Conservation (phyloP, 1,140 invertebrate species). For the Lanistes nyassanus region DNA sequence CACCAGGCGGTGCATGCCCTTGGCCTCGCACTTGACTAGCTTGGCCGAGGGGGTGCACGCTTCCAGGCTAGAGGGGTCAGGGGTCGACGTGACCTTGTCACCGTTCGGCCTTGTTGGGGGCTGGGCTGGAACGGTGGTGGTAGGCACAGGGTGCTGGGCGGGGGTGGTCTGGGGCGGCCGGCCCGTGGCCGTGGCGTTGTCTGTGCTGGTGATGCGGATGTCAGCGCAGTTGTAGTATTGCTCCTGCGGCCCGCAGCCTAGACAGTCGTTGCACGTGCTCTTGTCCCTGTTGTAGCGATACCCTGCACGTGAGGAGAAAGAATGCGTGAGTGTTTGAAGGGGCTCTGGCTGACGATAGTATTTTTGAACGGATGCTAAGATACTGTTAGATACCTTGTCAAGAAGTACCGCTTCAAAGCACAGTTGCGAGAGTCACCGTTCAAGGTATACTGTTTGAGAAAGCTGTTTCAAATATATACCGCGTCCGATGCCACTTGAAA, state of each 20-base stretch:
- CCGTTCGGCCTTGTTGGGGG: not conserved
- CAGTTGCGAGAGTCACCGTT: too few species aligned
- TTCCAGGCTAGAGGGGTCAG: conserved; percentile 3
- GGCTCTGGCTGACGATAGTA: too few species aligned
- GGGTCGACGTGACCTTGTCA: not conserved
- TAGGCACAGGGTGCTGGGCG: not conserved
- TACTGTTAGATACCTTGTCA: too few species aligned
- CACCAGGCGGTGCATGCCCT: conserved; percentile 24
- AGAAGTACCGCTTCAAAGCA: too few species aligned
- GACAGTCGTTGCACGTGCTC: conserved; percentile 14
- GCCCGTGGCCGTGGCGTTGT: not conserved
- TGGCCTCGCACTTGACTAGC: conserved; percentile 25
- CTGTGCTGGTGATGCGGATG: conserved; percentile 17
- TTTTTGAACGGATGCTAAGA: too few species aligned
- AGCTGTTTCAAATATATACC: too few species aligned
- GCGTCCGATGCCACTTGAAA: too few species aligned
- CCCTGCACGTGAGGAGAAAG: too few species aligned
- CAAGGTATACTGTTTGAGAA: too few species aligned
- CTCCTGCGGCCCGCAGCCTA: conserved; percentile 33
- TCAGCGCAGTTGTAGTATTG: conserved; percentile 38
- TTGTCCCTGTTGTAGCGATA: conserved; percentile 32
- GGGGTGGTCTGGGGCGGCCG: not conserved
- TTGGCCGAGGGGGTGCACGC: conserved; percentile 17
- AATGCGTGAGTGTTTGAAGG: too few species aligned
- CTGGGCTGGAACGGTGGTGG: not conserved